Base-by-base conservation (phyloP, 2,888 invertebrate genomes). In the Escarpia spicata region DNA sequence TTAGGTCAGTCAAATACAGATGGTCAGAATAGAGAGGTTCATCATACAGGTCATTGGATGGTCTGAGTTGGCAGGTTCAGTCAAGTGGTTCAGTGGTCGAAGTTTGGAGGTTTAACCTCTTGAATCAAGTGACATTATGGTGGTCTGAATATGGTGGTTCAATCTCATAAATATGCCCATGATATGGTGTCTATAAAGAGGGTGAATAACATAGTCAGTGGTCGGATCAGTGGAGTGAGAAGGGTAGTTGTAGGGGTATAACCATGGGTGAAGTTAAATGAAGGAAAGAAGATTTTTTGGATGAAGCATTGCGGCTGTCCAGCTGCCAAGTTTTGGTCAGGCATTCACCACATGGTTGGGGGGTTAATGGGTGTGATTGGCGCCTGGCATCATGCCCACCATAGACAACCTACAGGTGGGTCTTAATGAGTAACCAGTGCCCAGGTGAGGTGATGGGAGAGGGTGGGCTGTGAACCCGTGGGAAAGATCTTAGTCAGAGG, bases 301-400 rank as follows among this genome's bases (percentile, higher is more conserved):
- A 9, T 3, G 52, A 91, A 31, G 91, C 31, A 6, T 91, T 91
- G 91, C 26, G 31, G 31, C 91, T 91, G 2, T 91, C 91, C 91
- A 2, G 91, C 91, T 91, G 91, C 91, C 91, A 91, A 31, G 19
- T 91, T 91, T 26, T 91, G 31, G 91, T 26, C 19, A 91, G 91
- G 91, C 91, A 4, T 91, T 91, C 91, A 31, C n/a, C 91, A 26
- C 91, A 91, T 91, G 15, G 91, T 91, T 6, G 26, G 91, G 91
- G n/a, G 91, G 91, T 91, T 91, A 91, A 31, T 91, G 91, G 91
- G 91, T 91, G 91, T 91, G 91, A 91, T 31, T 37, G 91, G 37
- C 8, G 37, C 8, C 91, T 91, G 91, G 91, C 91, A 91, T 91
- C 91, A 31, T 6, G 91, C 91, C 91, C 91, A 91, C 6, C 31